Base-by-base conservation (phyloP, 2,888 invertebrate species). In the Drosophila mimetica region DNA sequence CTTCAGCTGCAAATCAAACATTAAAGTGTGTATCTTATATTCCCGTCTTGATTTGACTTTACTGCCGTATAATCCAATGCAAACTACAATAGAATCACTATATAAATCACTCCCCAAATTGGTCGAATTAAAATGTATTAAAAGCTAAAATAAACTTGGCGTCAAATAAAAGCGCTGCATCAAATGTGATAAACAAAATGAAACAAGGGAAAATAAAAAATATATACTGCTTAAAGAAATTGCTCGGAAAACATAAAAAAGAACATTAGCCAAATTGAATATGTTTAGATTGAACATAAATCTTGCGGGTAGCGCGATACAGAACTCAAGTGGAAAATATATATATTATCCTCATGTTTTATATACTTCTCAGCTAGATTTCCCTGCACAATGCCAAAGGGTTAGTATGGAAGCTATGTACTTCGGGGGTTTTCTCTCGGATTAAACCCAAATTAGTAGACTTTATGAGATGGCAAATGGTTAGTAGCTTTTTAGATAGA, bases 321-420 rank as follows among this genome's bases (percentile, higher is more conserved):
- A 61, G 48, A 44, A 51, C 39, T 57, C 57, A 57, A 39, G 59
- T 47, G 41, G 48, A 41, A 51, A 69, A 36, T 14, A 37, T 44
- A 39, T 11, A 39, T n/a, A 46, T 13, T 28, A 16, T 59, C 18
- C 44, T 13, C 9, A 14, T 46, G 5, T 7, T 32, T 16, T 16
- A 8, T 28, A 32, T 52, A 25, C 6, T n/a, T 58, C 46, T 52
- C 14, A 13, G 18, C 22, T 41, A 48, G 46, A 51, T 60, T 57
- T 53, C 13, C 54, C 42, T 54, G 85, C 71, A 73, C 83, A 84
- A 72, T 79, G 79, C 85, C 79, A 85, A 85, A 77, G 55, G 63
- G 78, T 79, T 79, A 79, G 78, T 80, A 75, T 9, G 53, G 55
- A 18, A 28, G 39, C 48, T 58, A 25, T 25, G 25, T 25, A 7